These are phyloP conservation scores for Deilephila elpenor DNA, from an alignment of 2,888 invertebrate species.

Conservation along the genomic window DNA sequence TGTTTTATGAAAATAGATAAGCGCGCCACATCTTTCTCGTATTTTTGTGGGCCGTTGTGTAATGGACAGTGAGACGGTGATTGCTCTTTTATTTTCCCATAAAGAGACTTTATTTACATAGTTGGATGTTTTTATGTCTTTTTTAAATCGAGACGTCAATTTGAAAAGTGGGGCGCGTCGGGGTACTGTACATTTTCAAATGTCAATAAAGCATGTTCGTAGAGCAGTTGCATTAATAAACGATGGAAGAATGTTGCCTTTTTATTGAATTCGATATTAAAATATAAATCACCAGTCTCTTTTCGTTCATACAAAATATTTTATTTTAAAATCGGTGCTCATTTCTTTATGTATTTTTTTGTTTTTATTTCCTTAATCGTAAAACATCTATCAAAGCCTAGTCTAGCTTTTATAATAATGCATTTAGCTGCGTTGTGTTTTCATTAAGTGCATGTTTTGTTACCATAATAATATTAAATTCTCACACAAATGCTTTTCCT, in stretches of 20 bases:
- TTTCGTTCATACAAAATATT: not conserved
- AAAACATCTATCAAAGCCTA: not conserved
- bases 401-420: not conserved
- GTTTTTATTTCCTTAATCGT: not conserved
- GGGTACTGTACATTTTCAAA: not conserved
- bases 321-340: not conserved
- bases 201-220: not conserved
- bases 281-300: not conserved
- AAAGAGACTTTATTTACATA: not conserved
- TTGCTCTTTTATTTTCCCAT: slow-evolving; percentile 8
- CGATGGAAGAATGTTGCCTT: not conserved
- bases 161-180: not conserved
- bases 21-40: not conserved
- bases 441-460: not conserved
- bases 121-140: not conserved
- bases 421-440: not conserved
- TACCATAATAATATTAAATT: not conserved
- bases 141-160: slow-evolving; percentile 1
- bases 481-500: not conserved
- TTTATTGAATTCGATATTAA: not conserved
- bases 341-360: not conserved
- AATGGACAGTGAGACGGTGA: not conserved
- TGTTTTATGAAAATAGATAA: slow-evolving; percentile 23
- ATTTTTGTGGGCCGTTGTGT: slow-evolving; percentile 1
- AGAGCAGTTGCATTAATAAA: not conserved